Base-by-base conservation (phyloP, 2,888 invertebrate species). In the Hymenopus coronatus region DNA sequence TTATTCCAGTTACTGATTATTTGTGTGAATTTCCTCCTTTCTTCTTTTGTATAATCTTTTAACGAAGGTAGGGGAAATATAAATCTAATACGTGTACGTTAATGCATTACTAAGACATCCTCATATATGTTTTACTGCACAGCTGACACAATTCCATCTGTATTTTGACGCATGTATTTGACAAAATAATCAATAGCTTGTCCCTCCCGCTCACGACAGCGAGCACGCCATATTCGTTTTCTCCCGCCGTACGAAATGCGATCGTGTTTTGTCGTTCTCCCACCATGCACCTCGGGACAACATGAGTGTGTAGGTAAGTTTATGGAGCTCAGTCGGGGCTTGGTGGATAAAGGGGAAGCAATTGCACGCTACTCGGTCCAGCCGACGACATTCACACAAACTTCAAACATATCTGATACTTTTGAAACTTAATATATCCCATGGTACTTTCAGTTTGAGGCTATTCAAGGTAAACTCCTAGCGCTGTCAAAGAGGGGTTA, bases 221-320 rank as follows among this genome's bases (percentile, higher is more conserved):
- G 28, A 28, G 30, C 46, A 28, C 86, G 28, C 86, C 87, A 87
- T 87, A 87, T 87, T 87, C 87, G 87, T 87, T 87, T 87, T 87
- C 88, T 88, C 87, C 87, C 84, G 87, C 88, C 88, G 84, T 83
- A 82, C 88, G 88, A 87, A 87, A 88, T 28, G 86, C 85, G 90
- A 88, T 89, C 89, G 90, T 89, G 89, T 89, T 88, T 89, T 89
- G 90, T 89, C 89, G 90, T 40, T 70, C 89, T 89, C 91, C 91
- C 91, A 90, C 83, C 88, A 91, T 91, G 90, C 91, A 90, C 90
- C 91, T 88, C 91, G 89, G 89, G 90, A 89, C 91, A 91, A 91
- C 91, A 91, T 91, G 91, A 91, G 91, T 90, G 90, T 88, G 90
- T 91, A 91, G 91, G 91, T 91, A 91, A 91, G 91, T 89, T 90